Evolutionary conservation across 2,888 invertebrate species (phyloP), one percentile per base, ranked within the genome.

Genomic region (Eilema caniola): DNA sequence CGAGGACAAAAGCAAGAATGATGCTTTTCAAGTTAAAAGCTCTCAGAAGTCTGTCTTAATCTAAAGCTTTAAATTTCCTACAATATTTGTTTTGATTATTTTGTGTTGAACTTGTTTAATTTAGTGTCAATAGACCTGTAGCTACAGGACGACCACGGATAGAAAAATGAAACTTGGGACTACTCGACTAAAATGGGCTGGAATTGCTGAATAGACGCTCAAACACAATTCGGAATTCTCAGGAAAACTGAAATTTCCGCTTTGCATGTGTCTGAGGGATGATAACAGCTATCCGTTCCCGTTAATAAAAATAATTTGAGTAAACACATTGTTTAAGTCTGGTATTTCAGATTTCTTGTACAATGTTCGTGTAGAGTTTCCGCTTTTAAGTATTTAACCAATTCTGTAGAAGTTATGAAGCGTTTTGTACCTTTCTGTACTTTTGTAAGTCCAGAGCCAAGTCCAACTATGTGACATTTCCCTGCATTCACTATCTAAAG

Each of bases 381-480:
- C 41, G 3, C 33, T 67, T 68, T 69, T 67, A n/a, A n/a, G n/a
- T n/a, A 59, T 61, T 72, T 69, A 60, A n/a, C 53, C n/a, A 20
- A 10, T 10, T 53, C 20, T n/a, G n/a, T 53, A 53, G 53, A n/a
- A 5, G 53, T 53, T 53, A 53, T 53, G 53, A 77, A 75, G 53
- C 23, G 68, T 84, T 88, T 82, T 87, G 79, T 61, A 71, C 73
- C 64, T 79, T 83, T 82, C 83, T 86, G 89, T 93, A 93, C 91
- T 65, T 76, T 72, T 82, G 82, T 85, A 86, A 86, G 92, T 93
- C 93, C 94, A 94, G 92, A 87, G 83, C 90, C 91, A 83, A 91
- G 93, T 92, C 94, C 92, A 93, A 93, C 93, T 93, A 94, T 92
- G 93, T 95, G 95, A 94, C 95, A 95, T 95, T 95, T 95, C 88